Evolutionary conservation across 2,888 invertebrate genomes (phyloP), one percentile per base, ranked within the genome.

Genomic region (Callyntrura guangdongensis): DNA sequence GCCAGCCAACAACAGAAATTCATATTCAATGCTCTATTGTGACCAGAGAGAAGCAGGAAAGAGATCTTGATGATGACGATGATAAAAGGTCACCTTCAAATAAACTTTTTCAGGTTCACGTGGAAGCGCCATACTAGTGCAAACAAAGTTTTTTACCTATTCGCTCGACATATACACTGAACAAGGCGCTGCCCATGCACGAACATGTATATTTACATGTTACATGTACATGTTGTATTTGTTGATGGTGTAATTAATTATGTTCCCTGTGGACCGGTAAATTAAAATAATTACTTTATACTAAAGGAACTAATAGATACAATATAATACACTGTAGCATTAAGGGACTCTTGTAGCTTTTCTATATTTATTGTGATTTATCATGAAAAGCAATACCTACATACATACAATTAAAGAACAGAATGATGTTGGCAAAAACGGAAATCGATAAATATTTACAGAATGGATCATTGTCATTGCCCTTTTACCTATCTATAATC

Each of bases 71-170:
- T 27, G 79, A 56, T 56, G 79, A 79, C 53, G 25, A 49, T 61
- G 22, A 27, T 56, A 27, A 81, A 81, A 81, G 81, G 81, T 81
- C 81, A 81, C 81, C 81, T 81, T 81, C 17, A 81, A 61, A 81
- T 0, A 74, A 47, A 22, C 49, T 77, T 77, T 77, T 25, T 77
- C 36, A 69, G 56, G 77, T 77, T 77, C 77, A 77, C 77, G 53
- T 77, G 53, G 53, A 53, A 53, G 53, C 25, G 53, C 77, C 49
- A 77, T 25, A 74, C 36, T 4, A 4, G 6, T 36, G 6, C 36
- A 36, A 6, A 17, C 17, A 77, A 77, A 77, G 53, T 53, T 53
- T 53, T 25, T 53, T 77, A 56, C 8, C 25, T 45, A 12, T 25
- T 45, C 17, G 22, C 53, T 45, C n/a, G n/a, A 36, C 6, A 4